phyloP scores from a whole-genome alignment of 2,797 vertebrate genomes.

The Spinus olivaceus region DNA sequence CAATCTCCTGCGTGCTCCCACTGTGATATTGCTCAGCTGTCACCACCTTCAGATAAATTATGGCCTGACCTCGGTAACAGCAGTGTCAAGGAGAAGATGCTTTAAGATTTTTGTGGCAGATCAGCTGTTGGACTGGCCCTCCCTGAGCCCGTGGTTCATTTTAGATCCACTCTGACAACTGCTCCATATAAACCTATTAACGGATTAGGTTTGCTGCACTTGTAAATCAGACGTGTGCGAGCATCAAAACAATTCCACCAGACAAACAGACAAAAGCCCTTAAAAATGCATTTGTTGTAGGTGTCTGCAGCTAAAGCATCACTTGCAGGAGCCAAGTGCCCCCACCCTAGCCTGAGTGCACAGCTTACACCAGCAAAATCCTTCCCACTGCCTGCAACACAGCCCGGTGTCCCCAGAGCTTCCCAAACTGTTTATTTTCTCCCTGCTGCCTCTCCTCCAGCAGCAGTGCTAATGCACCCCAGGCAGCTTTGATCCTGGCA shows the following conservation, averaged over 20 bases:
- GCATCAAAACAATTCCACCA: slow-evolving; percentile 50
- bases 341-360: neutral
- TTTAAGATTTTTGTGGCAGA: slow-evolving; percentile 49
- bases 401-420: slow-evolving; percentile 35
- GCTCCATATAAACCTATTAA: slow-evolving; percentile 41
- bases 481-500: slow-evolving; percentile 62
- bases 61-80: slow-evolving; percentile 34
- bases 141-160: neutral
- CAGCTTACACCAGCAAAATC: slow-evolving; percentile 48
- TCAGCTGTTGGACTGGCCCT: slow-evolving; percentile 31
- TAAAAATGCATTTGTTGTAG: neutral
- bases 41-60: slow-evolving; percentile 52
- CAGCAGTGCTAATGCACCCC: slow-evolving; percentile 54
- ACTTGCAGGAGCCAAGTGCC: neutral
- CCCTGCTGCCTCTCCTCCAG: slow-evolving; percentile 41
- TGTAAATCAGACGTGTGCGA: slow-evolving; percentile 16
- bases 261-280: slow-evolving; percentile 56
- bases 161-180: neutral
- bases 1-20: neutral
- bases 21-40: slow-evolving; percentile 40
- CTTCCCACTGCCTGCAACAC: slow-evolving; percentile 7
- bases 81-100: slow-evolving; percentile 50
- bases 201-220: slow-evolving; percentile 39
- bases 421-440: slow-evolving; percentile 48
- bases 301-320: neutral